A percentile compares a stretch with the other conserved stretches of the same genome.
Evolutionary conservation across 2,888 invertebrate genomes (phyloP).

Genomic region (Callosobruchus maculatus): DNA sequence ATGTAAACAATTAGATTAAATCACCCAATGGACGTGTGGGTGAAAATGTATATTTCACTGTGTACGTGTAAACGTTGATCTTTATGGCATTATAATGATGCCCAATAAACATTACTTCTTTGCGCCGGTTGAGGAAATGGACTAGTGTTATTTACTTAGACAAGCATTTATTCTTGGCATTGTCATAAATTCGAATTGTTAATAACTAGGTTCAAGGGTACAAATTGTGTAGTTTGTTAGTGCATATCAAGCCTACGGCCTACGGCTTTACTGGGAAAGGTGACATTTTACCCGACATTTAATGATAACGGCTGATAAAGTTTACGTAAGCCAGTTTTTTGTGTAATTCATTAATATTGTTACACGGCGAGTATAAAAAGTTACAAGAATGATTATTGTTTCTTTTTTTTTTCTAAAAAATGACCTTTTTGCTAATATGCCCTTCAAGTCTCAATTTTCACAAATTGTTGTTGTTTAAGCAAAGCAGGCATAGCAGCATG

Average conservation of each 20-base stretch:
- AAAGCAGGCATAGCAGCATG: too few relatives aligned
- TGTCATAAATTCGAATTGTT: not conserved
- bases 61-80: not conserved
- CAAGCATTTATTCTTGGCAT: not conserved
- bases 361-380: too few relatives aligned
- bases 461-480: too few relatives aligned
- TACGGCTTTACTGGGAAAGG: not conserved
- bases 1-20: not conserved
- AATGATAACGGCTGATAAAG: not conserved
- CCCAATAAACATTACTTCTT: not conserved
- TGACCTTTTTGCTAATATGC: too few relatives aligned
- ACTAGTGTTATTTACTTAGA: not conserved
- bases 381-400: too few relatives aligned
- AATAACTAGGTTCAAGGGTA: not conserved
- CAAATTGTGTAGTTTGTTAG: not conserved
- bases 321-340: not conserved
- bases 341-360: too few relatives aligned
- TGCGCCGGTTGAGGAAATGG: not conserved
- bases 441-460: too few relatives aligned
- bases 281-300: not conserved
- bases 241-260: not conserved
- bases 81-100: not conserved
- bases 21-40: not conserved
- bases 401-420: too few relatives aligned
- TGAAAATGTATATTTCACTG: not conserved